Evolutionary conservation across 2,888 invertebrate genomes (phyloP), one percentile per base, ranked within the genome.

Genomic region (Geotrupes spiniger): DNA sequence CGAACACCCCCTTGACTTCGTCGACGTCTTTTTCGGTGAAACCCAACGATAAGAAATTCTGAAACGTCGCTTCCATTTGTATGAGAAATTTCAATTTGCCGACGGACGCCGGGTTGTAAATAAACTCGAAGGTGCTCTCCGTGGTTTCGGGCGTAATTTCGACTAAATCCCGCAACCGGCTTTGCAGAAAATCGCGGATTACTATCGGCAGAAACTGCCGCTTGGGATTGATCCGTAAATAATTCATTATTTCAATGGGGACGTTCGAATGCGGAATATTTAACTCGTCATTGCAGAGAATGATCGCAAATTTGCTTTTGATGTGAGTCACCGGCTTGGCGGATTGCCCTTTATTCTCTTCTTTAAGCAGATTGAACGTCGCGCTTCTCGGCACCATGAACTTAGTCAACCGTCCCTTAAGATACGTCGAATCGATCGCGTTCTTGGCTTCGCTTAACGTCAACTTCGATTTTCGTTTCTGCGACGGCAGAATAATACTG

Each of bases 1-100:
- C 89, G 74, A 98, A 95, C 60, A 99, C 89, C 41, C 92, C 90
- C 72, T 97, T 97, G 0, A 95, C 87, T 76, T 98, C 97, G 74
- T 99, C 98, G 26, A 95, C 78, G 75, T 98, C 97, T 69, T 95
- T 96, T 50, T 88, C 86, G 27, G 87, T 86, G 65, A 99, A 97
- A 4, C 95, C 94, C 42, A 92, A 74, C n/a, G 75, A 66, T 39
- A 81, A 74, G 60, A 93, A 79, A 41, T 84, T 84, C 11, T 80
- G 76, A 58, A 92, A 78, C 0, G 90, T 86, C 12, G 83, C 76
- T 57, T 89, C 83, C 54, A 92, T 83, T 65, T 92, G 90, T 31
- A 87, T 72, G 57, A 89, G 81, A 57, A 93, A 74, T 48, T 91
- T 79, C 54, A 90, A 70, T 52, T 86, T 89, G 2, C 93, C 93